Evolutionary conservation across 2,113 vertebrate genomes (phyloP).

Genomic region (Hipposideros armiger): DNA sequence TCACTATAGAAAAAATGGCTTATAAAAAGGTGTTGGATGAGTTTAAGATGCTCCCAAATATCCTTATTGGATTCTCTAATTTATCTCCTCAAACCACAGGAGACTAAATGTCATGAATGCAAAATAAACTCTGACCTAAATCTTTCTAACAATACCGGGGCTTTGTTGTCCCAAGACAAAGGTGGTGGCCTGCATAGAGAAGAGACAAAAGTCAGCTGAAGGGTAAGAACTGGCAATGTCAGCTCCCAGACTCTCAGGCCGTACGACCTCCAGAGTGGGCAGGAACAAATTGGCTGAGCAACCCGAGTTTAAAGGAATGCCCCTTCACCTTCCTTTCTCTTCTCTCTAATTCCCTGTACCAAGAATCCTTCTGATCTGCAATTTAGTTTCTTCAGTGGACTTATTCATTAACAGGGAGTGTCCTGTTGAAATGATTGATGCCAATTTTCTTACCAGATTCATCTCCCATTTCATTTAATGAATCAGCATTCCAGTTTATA

Average conservation of each 20-base stretch:
- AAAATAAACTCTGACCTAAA: slow-evolving; percentile 43
- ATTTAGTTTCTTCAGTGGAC: slow-evolving; percentile 55
- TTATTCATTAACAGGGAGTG: slow-evolving; percentile 67
- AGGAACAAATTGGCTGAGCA: background rate
- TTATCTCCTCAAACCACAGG: slow-evolving; percentile 26
- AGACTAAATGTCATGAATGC: background rate
- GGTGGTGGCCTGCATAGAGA: background rate
- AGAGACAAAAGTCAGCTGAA: slow-evolving; percentile 41
- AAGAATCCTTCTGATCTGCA: slow-evolving; percentile 30
- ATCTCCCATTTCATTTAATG: slow-evolving; percentile 74
- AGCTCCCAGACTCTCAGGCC: background rate
- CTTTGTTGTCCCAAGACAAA: slow-evolving; percentile 25
- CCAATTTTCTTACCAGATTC: slow-evolving; percentile 66
- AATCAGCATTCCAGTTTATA: slow-evolving; percentile 74
- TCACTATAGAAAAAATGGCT: background rate
- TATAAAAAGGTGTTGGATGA: slow-evolving; percentile 1
- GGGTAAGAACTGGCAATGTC: background rate
- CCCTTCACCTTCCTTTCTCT: slow-evolving; percentile 4
- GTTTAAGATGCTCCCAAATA: slow-evolving; percentile 17
- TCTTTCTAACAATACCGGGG: background rate
- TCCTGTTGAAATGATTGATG: slow-evolving; percentile 73
- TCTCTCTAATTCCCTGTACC: background rate
- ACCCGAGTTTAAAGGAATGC: background rate
- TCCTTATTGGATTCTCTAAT: slow-evolving; percentile 37
- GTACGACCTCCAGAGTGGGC: background rate